Evolutionary conservation across 2,888 invertebrate species (phyloP).

Genomic region (Eledona agricola): DNA sequence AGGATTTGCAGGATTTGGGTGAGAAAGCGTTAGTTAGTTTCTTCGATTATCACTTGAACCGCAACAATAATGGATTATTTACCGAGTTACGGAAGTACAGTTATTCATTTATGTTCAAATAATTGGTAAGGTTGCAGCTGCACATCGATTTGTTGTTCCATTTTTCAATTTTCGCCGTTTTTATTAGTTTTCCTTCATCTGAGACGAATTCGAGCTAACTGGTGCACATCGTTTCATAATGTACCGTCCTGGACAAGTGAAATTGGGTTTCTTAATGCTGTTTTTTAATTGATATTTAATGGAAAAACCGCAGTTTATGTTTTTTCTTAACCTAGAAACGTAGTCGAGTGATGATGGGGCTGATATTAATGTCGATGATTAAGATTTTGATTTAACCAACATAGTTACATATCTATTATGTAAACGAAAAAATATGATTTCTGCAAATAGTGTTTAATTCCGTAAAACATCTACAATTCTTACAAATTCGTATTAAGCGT

Average conservation of each 20-base stretch:
- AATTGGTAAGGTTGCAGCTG: too few species aligned
- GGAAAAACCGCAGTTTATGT: constrained; percentile 15
- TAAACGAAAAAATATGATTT: too few species aligned
- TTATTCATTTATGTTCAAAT: constrained; percentile 6
- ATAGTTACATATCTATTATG: too few species aligned
- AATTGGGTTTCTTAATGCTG: constrained; percentile 23
- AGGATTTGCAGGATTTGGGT: constrained; percentile 57
- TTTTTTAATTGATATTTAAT: constrained; percentile 26
- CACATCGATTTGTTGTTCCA: too few species aligned
- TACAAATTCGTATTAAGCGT: too few species aligned
- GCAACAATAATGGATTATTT: constrained; percentile 10
- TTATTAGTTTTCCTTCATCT: too few species aligned
- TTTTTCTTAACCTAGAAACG: constrained; percentile 16
- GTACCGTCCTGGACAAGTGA: constrained; percentile 16
- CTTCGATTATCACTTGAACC: constrained; percentile 8
- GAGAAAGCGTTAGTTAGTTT: constrained; percentile 44
- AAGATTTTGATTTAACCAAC: too few species aligned
- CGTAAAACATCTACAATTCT: too few species aligned
- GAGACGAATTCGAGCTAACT: too few species aligned
- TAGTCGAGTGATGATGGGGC: neutral
- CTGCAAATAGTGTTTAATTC: too few species aligned
- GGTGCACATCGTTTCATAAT: constrained; percentile 24
- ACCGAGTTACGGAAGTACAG: constrained; percentile 7
- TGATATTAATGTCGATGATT: too few species aligned
- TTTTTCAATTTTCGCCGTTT: too few species aligned